phyloP scores from a whole-genome alignment of 1,140 invertebrate species.

The Drosophila sproati region DNA sequence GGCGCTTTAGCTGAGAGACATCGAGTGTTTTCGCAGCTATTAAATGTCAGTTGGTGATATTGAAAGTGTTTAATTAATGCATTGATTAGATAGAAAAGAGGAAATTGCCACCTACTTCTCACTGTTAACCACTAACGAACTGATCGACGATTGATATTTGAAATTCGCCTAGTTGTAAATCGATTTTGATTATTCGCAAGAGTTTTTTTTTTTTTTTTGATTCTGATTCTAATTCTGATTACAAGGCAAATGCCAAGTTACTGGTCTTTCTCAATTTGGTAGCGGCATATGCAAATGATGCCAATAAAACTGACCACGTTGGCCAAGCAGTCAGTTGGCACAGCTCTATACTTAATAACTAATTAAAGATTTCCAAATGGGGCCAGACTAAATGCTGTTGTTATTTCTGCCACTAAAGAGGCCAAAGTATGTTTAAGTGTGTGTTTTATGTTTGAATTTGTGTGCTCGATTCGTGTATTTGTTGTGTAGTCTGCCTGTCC shows the following conservation, averaged over 20 bases:
- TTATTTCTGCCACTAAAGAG: slow-evolving; percentile 13
- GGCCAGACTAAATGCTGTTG: slow-evolving; percentile 15
- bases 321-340: slow-evolving; percentile 25
- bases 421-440: slow-evolving; percentile 21
- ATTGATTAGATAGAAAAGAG: slow-evolving; percentile 46
- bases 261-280: slow-evolving; percentile 33
- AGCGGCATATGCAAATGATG: slow-evolving; percentile 39
- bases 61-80: slow-evolving; percentile 47
- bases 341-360: slow-evolving; percentile 32
- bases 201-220: slow-evolving; percentile 14
- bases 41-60: slow-evolving; percentile 45
- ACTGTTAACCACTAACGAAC: slow-evolving; percentile 15
- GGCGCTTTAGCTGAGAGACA: neutral
- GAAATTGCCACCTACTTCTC: slow-evolving; percentile 30
- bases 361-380: slow-evolving; percentile 50
- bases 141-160: slow-evolving; percentile 22
- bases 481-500: neutral
- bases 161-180: slow-evolving; percentile 9
- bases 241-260: slow-evolving; percentile 17
- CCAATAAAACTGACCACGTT: slow-evolving; percentile 30
- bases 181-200: slow-evolving; percentile 21
- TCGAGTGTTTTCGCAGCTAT: slow-evolving; percentile 25
- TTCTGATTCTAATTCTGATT: slow-evolving; percentile 18
- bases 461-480: neutral
- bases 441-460: neutral